These are phyloP conservation scores for Galerucella calmariensis DNA, from an alignment of 2,888 invertebrate genomes.

Conservation along the genomic window DNA sequence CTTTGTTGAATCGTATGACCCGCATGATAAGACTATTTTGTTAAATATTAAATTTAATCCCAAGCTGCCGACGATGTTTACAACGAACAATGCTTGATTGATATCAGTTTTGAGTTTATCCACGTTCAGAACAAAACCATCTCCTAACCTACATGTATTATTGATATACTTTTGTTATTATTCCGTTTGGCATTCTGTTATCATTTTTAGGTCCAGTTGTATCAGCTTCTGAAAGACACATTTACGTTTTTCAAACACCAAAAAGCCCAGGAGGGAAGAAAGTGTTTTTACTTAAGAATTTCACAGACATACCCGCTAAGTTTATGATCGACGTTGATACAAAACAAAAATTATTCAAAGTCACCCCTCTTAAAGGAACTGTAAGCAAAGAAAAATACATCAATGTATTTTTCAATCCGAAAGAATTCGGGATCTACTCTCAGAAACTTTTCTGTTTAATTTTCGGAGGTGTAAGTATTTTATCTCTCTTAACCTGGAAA, in stretches of 20 bases:
- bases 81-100: too few species aligned
- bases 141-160: too few species aligned
- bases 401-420: slow-evolving; percentile 58
- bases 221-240: slow-evolving; percentile 40
- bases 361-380: slow-evolving; percentile 56
- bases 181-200: too few species aligned
- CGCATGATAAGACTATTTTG: too few species aligned
- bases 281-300: slow-evolving; percentile 60
- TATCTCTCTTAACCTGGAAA: too few species aligned
- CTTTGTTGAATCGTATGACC: too few species aligned
- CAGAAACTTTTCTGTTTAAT: slow-evolving; percentile 59
- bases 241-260: slow-evolving; percentile 43
- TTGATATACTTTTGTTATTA: too few species aligned
- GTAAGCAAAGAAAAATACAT: slow-evolving; percentile 56
- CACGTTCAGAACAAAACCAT: too few species aligned
- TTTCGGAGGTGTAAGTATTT: slow-evolving; percentile 60
- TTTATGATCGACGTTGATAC: slow-evolving; percentile 61
- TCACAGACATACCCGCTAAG: slow-evolving; percentile 54
- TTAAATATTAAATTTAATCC: too few species aligned
- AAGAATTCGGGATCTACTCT: slow-evolving; percentile 54
- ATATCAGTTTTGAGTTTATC: too few species aligned
- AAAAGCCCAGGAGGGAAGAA: slow-evolving; percentile 32
- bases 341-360: slow-evolving; percentile 56
- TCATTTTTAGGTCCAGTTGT: slow-evolving; percentile 44
- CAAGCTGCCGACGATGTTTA: too few species aligned